phyloP scores from a whole-genome alignment of 1,140 invertebrate genomes.

The Aphaenogaster floridana region DNA sequence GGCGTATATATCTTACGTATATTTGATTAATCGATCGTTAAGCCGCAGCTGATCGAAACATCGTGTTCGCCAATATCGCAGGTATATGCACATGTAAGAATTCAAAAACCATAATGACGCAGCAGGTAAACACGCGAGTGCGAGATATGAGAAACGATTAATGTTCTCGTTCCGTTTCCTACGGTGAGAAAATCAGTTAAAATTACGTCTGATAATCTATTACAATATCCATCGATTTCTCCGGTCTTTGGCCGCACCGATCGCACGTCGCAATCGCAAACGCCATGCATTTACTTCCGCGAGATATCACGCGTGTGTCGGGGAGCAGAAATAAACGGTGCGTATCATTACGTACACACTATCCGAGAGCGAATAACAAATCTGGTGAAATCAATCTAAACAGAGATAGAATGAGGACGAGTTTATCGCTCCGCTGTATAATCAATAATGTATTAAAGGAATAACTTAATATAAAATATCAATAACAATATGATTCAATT shows the following conservation, averaged over 20 bases:
- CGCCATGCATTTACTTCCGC: slow-evolving; percentile 32
- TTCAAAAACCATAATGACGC: slow-evolving; percentile 13
- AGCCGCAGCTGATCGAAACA: not conserved
- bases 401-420: slow-evolving; percentile 3
- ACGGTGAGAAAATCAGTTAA: slow-evolving; percentile 40
- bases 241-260: slow-evolving; percentile 1
- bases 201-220: slow-evolving; percentile 36
- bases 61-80: slow-evolving; percentile 10
- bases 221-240: slow-evolving; percentile 52
- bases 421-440: slow-evolving; percentile 5
- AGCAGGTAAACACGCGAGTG: slow-evolving; percentile 26
- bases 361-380: slow-evolving; percentile 6
- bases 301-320: slow-evolving; percentile 22
- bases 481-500: not conserved
- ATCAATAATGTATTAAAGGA: slow-evolving; percentile 13
- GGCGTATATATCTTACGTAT: not conserved
- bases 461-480: not conserved
- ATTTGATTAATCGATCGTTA: slow-evolving; percentile 39
- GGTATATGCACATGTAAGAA: slow-evolving; percentile 30
- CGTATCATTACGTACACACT: slow-evolving; percentile 12
- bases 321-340: slow-evolving; percentile 37
- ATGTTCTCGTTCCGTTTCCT: not conserved
- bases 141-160: slow-evolving; percentile 34
- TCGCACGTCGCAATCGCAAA: slow-evolving; percentile 11
- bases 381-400: slow-evolving; percentile 7